Base-by-base conservation (phyloP, 2,888 invertebrate species). In the Leucophenga maculata region DNA sequence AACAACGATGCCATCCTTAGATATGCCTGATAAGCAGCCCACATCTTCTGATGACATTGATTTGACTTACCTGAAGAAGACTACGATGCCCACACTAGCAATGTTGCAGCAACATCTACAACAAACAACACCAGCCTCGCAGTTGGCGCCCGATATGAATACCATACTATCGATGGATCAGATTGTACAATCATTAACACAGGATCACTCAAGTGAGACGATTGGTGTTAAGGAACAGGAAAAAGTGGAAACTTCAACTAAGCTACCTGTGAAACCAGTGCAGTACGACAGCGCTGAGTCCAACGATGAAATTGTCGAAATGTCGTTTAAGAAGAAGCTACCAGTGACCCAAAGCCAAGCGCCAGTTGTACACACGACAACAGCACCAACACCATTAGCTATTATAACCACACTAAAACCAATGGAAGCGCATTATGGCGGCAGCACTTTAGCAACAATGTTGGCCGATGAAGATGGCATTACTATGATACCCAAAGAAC, bases 101-200 rank as follows among this genome's bases (percentile, higher is more conserved):
- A 39, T 75, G 39, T 66, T 84, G 32, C 85, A 84, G 31, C 77
- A 77, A 4, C 77, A 77, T 1, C 48, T 76, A 67, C 79, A 76
- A 8, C 73, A 67, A 0, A 65, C 57, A n/a, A 71, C 74, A n/a
- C 68, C 77, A 0, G 71, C 74, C 22, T 73, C 77, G 26, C 73
- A 75, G 26, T 68, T 81, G 6, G 77, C 85, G 1, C 82, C 84
- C 2, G 86, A 85, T 68, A 74, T 80, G 6, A 75, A 82, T 44
- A 79, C 86, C 4, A 82, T 86, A 66, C 72, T 84, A 1, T 87
- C 88, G 0, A 85, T 87, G 76, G 86, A 88, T 73, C 87, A 87
- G 78, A 87, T 87, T 31, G 78, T 88, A 50, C 85, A 86, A 65
- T 83, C 84, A 6, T 77, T 88, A 0, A 86, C 86, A 3, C 80